Percentiles rank a stretch among this genome's conserved stretches.
These are phyloP conservation scores for Podotricha telesiphe DNA, from an alignment of 2,888 invertebrate genomes.

Conservation along the genomic window DNA sequence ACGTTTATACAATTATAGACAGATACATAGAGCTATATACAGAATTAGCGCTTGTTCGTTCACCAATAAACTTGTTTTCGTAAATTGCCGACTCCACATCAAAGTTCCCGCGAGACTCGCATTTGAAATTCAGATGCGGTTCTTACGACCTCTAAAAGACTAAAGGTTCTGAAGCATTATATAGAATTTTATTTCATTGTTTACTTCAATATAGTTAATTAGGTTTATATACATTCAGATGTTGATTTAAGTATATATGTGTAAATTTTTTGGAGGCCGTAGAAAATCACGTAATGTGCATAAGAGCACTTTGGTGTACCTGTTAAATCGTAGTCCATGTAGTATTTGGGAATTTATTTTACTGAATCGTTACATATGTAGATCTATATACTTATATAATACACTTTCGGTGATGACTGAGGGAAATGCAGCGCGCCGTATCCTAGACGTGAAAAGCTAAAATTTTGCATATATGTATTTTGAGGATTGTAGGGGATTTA, in stretches of 20 bases:
- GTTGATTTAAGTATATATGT: not conserved
- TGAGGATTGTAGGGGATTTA: no score
- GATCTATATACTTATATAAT: no score
- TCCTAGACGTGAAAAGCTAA: no score
- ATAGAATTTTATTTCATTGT: conserved; percentile 13
- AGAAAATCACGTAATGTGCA: no score
- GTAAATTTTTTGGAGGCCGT: no score
- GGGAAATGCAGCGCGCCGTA: no score
- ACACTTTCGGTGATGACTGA: no score
- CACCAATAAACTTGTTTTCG: conserved; percentile 49
- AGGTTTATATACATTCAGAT: not conserved
- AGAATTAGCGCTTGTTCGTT: conserved; percentile 44
- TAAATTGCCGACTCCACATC: conserved; percentile 50
- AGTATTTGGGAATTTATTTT: no score
- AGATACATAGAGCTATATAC: conserved; percentile 14
- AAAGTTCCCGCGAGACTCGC: conserved; percentile 45
- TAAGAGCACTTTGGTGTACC: no score
- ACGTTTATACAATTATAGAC: not conserved
- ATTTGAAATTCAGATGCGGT: conserved; percentile 64
- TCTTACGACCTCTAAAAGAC: conserved; percentile 33
- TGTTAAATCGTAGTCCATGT: no score
- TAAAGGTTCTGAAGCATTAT: conserved; percentile 27
- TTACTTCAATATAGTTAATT: not conserved
- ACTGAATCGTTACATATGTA: no score
- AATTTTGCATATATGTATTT: no score